Base-by-base conservation (phyloP, 2,888 invertebrate genomes). In the Lochmaea crataegi region DNA sequence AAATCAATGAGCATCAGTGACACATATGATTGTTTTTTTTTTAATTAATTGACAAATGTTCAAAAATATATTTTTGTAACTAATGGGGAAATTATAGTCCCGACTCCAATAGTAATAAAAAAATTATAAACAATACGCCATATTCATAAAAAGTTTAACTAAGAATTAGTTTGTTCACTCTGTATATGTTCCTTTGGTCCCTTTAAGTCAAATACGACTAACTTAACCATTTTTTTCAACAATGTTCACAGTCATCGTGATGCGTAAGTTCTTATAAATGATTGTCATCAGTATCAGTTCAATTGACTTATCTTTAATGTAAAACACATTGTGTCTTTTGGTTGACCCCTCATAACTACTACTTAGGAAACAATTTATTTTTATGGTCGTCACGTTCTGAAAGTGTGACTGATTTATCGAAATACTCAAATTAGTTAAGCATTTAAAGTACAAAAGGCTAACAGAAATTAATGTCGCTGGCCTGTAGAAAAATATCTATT, bases 301-400 rank as follows among this genome's bases (percentile, higher is more conserved):
- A 66, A 57, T 41, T 57, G 41, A 57, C 56, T 22, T 66, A 53
- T 65, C 53, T 53, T 10, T 10, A 32, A 57, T 57, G 42, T 63
- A 67, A 32, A 57, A 57, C 56, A 67, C 51, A 61, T 48, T 63
- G 53, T 69, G 38, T 69, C 61, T 74, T 74, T 71, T 71, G 68
- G 57, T 74, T 74, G 74, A 74, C 74, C 74, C 70, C 70, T 64
- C 53, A 63, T 64, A 69, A 63, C 69, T 56, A 69, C 69, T 64
- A 69, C 63, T 69, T 63, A 53, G 53, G 56, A 69, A 69, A 67
- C 67, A 48, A 74, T 71, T 71, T 71, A 74, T 74, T 71, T 71
- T 71, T 74, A 74, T 68, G 67, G 32, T 48, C 18, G 42, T 68
- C 74, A 74, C 71, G 74, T 71, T 71, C 67, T 71, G 22, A 45